Percentiles rank a stretch among this genome's conserved stretches.
These are phyloP conservation scores for Euschistus heros DNA, from an alignment of 1,140 invertebrate genomes.

Conservation along the genomic window DNA sequence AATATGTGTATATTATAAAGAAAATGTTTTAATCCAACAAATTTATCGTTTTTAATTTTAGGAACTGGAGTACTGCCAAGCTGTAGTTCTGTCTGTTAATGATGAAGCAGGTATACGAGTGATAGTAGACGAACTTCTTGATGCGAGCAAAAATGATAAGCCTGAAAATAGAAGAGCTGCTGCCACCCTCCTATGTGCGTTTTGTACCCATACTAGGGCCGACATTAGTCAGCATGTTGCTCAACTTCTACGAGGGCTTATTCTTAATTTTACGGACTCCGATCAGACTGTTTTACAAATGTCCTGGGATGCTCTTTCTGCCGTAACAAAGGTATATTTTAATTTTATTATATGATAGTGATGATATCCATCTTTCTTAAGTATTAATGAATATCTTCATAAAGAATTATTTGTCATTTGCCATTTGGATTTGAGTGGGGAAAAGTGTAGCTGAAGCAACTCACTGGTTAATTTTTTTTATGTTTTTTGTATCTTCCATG, in stretches of 20 bases:
- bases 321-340: slow-evolving; percentile 64
- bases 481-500: too few relatives aligned
- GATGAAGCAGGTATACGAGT: slow-evolving; percentile 79
- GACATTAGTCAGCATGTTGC: slow-evolving; percentile 80
- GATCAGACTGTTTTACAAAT: slow-evolving; percentile 66
- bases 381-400: too few relatives aligned
- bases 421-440: too few relatives aligned
- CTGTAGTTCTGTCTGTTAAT: slow-evolving; percentile 79
- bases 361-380: neutral
- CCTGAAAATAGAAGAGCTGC: slow-evolving; percentile 56
- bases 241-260: slow-evolving; percentile 75
- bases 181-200: slow-evolving; percentile 75
- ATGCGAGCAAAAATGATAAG: slow-evolving; percentile 56
- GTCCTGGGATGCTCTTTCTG: slow-evolving; percentile 80
- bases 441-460: too few relatives aligned
- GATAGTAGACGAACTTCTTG: slow-evolving; percentile 84
- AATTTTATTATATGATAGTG: neutral
- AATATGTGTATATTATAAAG: too few relatives aligned
- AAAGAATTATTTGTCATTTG: neutral
- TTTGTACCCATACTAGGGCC: slow-evolving; percentile 76
- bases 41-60: slow-evolving; percentile 34
- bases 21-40: too few relatives aligned
- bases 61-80: slow-evolving; percentile 86
- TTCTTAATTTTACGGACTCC: slow-evolving; percentile 70
- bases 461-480: too few relatives aligned